Conservation (phyloP, 1,140 invertebrate species). For the Pseudoatta argentina region DNA sequence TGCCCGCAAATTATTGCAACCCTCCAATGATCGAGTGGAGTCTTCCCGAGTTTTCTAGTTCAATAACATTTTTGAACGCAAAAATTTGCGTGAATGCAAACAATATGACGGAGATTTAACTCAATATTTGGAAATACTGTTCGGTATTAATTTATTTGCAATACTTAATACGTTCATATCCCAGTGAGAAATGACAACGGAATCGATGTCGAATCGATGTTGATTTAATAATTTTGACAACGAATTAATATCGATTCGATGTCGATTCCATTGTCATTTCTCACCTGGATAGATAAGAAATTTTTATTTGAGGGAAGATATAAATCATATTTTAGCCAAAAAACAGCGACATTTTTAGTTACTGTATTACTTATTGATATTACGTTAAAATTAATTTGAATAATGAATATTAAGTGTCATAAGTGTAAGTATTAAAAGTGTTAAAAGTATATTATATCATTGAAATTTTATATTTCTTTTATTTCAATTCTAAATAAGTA, state of each 20-base stretch:
- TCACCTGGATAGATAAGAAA: no score
- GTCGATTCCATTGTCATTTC: no score
- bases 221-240: no score
- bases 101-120: neutral
- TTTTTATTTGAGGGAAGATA: neutral
- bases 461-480: neutral
- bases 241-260: no score
- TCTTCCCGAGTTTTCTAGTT: conserved; percentile 45
- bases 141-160: neutral
- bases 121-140: conserved; percentile 10
- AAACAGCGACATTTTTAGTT: neutral
- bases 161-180: neutral
- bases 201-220: no score
- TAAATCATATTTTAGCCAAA: neutral
- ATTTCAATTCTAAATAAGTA: no score
- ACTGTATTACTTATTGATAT: neutral
- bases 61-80: conserved; percentile 38
- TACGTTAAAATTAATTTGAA: neutral
- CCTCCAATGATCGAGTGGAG: conserved; percentile 73
- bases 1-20: conserved; percentile 66
- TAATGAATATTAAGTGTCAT: neutral
- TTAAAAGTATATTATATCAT: neutral
- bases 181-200: no score
- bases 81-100: neutral
- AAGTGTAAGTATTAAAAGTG: no score